A percentile compares a stretch with the other conserved stretches of the same genome.
Evolutionary conservation across 2,113 vertebrate genomes (phyloP).

Genomic region (Cynocephalus volans): DNA sequence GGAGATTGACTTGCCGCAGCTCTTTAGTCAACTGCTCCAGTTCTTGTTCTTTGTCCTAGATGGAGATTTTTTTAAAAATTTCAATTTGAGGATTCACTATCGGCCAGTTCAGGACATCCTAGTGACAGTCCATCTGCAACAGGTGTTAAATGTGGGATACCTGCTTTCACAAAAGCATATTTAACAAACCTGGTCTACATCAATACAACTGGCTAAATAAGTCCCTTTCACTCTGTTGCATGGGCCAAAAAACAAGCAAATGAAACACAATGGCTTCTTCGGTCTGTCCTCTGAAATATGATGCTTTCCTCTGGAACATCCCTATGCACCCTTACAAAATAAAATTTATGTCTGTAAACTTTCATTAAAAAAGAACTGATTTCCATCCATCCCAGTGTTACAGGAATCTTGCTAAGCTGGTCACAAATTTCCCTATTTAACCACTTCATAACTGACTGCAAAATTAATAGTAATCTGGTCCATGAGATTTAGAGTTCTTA

Average conservation of each 20-base stretch:
- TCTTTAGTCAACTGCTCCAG: conserved; percentile 98
- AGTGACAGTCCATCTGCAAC: neutral
- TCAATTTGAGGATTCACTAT: neutral
- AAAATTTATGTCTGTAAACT: neutral
- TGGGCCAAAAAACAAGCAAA: neutral
- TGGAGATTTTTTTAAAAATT: neutral
- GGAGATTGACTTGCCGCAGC: conserved; percentile 98
- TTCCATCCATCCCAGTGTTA: neutral
- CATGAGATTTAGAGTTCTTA: neutral
- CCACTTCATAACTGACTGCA: neutral
- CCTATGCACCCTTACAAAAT: neutral
- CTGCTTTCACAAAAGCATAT: neutral
- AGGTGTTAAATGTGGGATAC: too few relatives aligned
- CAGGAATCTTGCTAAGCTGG: neutral
- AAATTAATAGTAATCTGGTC: neutral
- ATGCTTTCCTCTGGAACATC: neutral
- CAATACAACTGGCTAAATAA: neutral
- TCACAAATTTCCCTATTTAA: neutral
- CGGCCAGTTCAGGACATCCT: neutral
- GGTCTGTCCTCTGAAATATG: neutral
- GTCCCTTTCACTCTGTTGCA: neutral
- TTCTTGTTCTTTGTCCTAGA: conserved; percentile 96
- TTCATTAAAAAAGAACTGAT: neutral
- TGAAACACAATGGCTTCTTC: neutral
- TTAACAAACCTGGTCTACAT: neutral